phyloP scores from a whole-genome alignment of 2,888 invertebrate species.

The Trachelus troglodyta region DNA sequence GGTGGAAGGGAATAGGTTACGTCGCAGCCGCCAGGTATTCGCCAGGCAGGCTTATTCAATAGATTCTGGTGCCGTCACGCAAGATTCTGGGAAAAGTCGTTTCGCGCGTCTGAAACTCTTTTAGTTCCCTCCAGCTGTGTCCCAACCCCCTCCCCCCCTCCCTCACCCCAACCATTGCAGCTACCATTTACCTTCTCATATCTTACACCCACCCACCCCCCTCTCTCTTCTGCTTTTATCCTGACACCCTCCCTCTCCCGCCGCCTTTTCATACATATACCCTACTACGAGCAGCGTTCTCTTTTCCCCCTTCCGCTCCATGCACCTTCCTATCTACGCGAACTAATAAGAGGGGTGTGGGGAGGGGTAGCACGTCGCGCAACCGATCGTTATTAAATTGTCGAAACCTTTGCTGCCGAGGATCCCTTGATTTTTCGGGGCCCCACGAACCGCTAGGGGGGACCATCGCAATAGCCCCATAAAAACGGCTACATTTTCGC shows the following conservation, averaged over 20 bases:
- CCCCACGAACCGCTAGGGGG: conserved; percentile 28
- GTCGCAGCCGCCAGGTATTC: conserved; percentile 4
- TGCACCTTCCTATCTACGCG: not conserved
- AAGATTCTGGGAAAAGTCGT: conserved; percentile 64
- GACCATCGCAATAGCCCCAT: conserved; percentile 61
- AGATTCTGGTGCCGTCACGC: conserved; percentile 62
- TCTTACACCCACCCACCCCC: too few relatives aligned
- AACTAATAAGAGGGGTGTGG: not conserved
- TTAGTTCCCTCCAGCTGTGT: conserved; percentile 21
- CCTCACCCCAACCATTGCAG: too few relatives aligned
- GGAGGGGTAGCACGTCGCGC: conserved; percentile 26
- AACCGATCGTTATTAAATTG: conserved; percentile 65
- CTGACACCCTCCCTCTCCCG: too few relatives aligned
- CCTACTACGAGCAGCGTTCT: too few relatives aligned
- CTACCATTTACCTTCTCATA: too few relatives aligned
- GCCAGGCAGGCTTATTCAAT: conserved; percentile 43
- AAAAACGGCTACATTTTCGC: conserved; percentile 59
- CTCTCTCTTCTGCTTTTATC: too few relatives aligned
- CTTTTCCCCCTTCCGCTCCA: too few relatives aligned
- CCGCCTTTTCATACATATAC: too few relatives aligned
- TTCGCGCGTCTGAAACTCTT: conserved; percentile 53
- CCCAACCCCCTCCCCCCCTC: not conserved
- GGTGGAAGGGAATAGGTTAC: not conserved
- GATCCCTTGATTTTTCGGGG: not conserved
- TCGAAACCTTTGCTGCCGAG: conserved; percentile 45